Percentiles rank a stretch among this genome's conserved stretches.
Conservation (phyloP, 2,797 vertebrate genomes). For the Arctocebus calabarensis region DNA sequence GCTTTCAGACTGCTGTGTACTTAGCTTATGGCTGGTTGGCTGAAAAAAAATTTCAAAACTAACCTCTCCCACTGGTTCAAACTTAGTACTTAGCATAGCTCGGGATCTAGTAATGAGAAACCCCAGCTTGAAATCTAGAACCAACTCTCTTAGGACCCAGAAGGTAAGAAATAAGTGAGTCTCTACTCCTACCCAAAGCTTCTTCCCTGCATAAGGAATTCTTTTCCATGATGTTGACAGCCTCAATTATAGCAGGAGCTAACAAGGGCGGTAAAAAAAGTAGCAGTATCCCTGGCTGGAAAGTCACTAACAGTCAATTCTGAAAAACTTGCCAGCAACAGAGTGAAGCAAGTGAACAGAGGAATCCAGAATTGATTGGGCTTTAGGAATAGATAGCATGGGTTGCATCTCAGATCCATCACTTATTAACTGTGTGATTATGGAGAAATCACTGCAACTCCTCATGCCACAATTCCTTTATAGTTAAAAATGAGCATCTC, state of each 20-base stretch:
- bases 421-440: background rate
- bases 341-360: background rate
- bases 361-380: background rate
- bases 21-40: background rate
- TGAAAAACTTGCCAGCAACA: background rate
- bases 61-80: background rate
- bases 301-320: conserved; percentile 88
- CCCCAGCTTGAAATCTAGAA: background rate
- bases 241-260: conserved; percentile 94
- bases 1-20: background rate
- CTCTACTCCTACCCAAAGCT: background rate
- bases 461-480: background rate
- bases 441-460: background rate
- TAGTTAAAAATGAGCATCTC: background rate
- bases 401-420: background rate
- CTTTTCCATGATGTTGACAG: conserved; percentile 95
- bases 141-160: background rate
- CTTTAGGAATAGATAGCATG: background rate
- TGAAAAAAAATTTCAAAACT: background rate
- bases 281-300: conserved; percentile 96
- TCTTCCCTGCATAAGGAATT: conserved; percentile 76
- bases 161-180: background rate
- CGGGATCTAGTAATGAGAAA: background rate
- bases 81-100: background rate
- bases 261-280: conserved; percentile 94